Evolutionary conservation across 2,113 vertebrate species (phyloP).

Genomic region (Zapornia atra): DNA sequence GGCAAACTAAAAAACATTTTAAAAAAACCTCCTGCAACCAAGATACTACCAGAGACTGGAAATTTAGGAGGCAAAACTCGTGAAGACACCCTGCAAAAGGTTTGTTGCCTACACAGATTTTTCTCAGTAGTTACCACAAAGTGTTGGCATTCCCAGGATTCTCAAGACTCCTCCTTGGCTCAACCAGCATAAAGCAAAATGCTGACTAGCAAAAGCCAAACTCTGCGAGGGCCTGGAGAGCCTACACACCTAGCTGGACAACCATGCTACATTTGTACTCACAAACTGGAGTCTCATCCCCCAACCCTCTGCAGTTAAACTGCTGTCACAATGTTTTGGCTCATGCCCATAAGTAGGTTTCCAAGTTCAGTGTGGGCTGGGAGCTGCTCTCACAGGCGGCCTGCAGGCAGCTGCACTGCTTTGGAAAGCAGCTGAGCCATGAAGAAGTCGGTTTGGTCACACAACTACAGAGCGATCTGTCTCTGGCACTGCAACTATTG

Average conservation of each 20-base stretch:
- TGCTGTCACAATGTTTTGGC: not conserved
- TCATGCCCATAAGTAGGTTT: accelerated
- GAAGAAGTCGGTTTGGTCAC: not conserved
- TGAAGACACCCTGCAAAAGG: not conserved
- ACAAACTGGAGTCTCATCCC: not conserved
- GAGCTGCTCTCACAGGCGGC: not conserved
- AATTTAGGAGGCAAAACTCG: not conserved
- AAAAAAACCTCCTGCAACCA: not conserved
- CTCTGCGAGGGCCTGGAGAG: not conserved
- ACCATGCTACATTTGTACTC: not conserved
- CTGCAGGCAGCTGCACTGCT: not conserved
- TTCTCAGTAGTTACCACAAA: not conserved
- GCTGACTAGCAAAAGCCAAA: not conserved
- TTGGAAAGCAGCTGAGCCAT: not conserved
- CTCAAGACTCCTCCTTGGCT: not conserved
- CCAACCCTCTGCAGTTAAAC: not conserved
- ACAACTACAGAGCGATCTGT: not conserved
- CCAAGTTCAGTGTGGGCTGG: not conserved
- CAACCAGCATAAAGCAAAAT: not conserved
- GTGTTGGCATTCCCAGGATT: not conserved
- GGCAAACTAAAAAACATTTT: not conserved
- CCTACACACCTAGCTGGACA: not conserved
- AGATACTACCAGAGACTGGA: not conserved
- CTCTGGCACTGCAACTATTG: not conserved
- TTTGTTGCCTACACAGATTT: not conserved